Evolutionary conservation across 1,140 invertebrate genomes (phyloP), one percentile per base, ranked within the genome.

Genomic region (Diachasma alloeum): DNA sequence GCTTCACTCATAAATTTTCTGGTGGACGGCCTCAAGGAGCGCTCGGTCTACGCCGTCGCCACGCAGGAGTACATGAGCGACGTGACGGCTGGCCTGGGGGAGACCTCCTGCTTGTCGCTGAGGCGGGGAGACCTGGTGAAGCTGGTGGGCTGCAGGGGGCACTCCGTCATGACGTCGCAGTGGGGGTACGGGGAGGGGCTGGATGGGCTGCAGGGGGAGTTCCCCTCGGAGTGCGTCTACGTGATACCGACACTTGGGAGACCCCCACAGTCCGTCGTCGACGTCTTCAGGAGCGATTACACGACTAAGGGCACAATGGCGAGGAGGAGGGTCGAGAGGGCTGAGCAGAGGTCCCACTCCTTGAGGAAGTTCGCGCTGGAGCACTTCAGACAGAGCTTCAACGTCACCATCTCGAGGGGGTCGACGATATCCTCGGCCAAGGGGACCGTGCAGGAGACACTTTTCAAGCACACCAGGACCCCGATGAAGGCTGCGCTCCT

Each of bases 401-500:
- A 81, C 75, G 59, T 79, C 0, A 78, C 77, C 4, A 15, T 84
- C 39, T 78, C 79, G 4, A 66, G 77, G 36, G 70, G 74, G 17
- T 79, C 77, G 37, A 79, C 53, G 31, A 87, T 95, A 37, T 92
- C 93, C 24, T 91, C 93, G 1, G 92, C 92, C 0, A 91, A 92
- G 22, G 85, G 90, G 81, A 82, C 87, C 9, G 87, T 90, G 2
- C 83, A 88, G 36, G 93, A 95, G 71, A 93, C 95, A 81, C 88
- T 97, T 17, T 97, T 95, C 95, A 91, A 92, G 75, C 95, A 97
- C 86, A 94, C 94, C 0, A 91, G 96, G 59, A 95, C 97, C 79
- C 96, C 96, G 0, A 89, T 99, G 4, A 94, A 95, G 83, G 93
- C 94, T 80, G 97, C 97, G 0, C 88, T 98, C n/a, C 89, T 98